phyloP scores from a whole-genome alignment of 2,888 invertebrate species.

The Brassicogethes aeneus region DNA sequence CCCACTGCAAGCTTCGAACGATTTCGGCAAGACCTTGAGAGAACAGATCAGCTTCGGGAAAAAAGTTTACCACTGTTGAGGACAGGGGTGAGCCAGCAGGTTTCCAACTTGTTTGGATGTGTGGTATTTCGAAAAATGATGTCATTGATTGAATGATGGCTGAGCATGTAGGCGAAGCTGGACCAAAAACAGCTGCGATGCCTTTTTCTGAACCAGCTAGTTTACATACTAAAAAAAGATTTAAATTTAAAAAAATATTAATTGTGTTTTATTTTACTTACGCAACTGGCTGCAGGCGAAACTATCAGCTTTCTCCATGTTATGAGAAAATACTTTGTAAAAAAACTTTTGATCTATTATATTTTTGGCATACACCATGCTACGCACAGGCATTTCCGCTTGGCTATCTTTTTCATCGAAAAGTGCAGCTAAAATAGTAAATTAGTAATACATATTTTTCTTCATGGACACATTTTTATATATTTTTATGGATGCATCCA shows the following conservation, averaged over 20 bases:
- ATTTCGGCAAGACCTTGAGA: conserved; percentile 59
- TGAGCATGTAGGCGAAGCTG: conserved; percentile 52
- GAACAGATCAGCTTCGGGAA: conserved; percentile 44
- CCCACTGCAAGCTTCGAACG: conserved; percentile 64
- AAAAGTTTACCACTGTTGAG: conserved; percentile 37
- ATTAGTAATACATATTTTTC: not conserved
- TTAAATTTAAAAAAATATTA: not conserved
- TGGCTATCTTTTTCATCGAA: conserved; percentile 44
- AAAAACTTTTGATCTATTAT: conserved; percentile 28
- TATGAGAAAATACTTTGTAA: conserved; percentile 22
- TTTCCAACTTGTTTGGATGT: conserved; percentile 69
- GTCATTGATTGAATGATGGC: conserved; percentile 76
- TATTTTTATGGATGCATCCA: no score
- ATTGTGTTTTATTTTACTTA: not conserved
- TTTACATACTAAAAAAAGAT: conserved; percentile 45
- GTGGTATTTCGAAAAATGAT: conserved; percentile 77
- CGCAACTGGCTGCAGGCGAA: conserved; percentile 21
- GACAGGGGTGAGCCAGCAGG: conserved; percentile 47
- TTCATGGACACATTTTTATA: no score
- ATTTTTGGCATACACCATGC: conserved; percentile 46
- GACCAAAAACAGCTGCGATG: conserved; percentile 76
- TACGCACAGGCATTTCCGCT: conserved; percentile 50
- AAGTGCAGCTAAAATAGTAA: conserved; percentile 26
- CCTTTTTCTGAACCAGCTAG: conserved; percentile 47
- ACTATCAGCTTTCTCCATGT: conserved; percentile 27